Evolutionary conservation across 1,140 invertebrate species (phyloP).

Genomic region (Drosophila suzukii): DNA sequence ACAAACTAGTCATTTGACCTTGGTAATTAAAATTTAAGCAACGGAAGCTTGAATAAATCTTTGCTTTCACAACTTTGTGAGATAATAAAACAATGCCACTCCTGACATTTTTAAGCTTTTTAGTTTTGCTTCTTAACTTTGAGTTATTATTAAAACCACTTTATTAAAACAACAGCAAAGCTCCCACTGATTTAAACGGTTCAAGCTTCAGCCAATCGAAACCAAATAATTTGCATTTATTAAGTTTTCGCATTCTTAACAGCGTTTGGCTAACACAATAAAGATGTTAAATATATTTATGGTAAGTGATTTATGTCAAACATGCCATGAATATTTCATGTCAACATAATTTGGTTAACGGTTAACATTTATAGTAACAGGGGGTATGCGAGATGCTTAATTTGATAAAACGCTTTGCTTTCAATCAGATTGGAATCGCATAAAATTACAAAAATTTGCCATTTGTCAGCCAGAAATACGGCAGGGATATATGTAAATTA

Average conservation of each 20-base stretch:
- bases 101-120: not conserved
- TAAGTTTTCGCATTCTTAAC: slow-evolving; percentile 7
- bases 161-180: slow-evolving; percentile 11
- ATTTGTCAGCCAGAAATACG: slow-evolving; percentile 38
- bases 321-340: slow-evolving; percentile 45
- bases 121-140: slow-evolving; percentile 1
- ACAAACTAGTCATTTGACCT: not conserved
- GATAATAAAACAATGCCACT: not conserved
- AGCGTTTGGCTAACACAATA: slow-evolving; percentile 20
- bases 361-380: slow-evolving; percentile 38
- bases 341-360: slow-evolving; percentile 53
- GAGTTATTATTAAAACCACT: slow-evolving; percentile 1
- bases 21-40: not conserved
- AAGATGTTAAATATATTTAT: slow-evolving; percentile 48
- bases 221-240: slow-evolving; percentile 41
- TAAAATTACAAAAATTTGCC: slow-evolving; percentile 47
- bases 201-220: slow-evolving; percentile 13
- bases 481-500: slow-evolving; percentile 46
- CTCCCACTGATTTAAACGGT: slow-evolving; percentile 32
- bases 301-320: slow-evolving; percentile 50
- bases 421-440: slow-evolving; percentile 27
- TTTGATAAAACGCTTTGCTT: slow-evolving; percentile 30
- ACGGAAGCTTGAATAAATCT: not conserved
- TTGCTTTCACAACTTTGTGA: not conserved
- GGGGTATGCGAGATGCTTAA: slow-evolving; percentile 20